Evolutionary conservation across 64 coral and sea anemone species (phyloP).

Genomic region (Porites lutea): DNA sequence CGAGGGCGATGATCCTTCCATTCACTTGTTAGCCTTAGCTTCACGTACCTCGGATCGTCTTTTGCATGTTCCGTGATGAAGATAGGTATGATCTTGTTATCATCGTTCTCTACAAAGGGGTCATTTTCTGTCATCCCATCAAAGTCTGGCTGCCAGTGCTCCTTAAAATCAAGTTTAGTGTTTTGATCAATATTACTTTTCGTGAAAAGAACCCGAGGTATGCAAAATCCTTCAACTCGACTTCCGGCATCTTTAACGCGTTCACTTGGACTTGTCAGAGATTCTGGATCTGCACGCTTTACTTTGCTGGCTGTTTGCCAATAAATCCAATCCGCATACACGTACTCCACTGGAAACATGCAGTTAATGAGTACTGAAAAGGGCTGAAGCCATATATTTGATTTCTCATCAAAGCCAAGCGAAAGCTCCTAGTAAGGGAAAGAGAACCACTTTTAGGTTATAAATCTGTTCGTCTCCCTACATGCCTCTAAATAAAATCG

Average conservation of each 20-base stretch:
- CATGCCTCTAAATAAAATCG: too few species aligned
- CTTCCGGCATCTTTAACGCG: constrained; percentile 55
- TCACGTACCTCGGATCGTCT: constrained; percentile 77
- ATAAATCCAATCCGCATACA: constrained; percentile 66
- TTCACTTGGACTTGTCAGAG: background rate
- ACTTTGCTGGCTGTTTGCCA: constrained; percentile 3
- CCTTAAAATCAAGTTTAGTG: background rate
- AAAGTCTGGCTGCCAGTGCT: constrained; percentile 69
- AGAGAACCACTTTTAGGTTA: too few species aligned
- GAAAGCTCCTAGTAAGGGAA: background rate
- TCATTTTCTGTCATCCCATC: constrained; percentile 41
- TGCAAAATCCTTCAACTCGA: constrained; percentile 82
- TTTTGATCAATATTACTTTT: constrained; percentile 10
- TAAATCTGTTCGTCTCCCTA: too few species aligned
- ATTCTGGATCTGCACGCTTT: constrained; percentile 7
- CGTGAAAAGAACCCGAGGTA: constrained; percentile 49
- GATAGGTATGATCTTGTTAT: constrained; percentile 43
- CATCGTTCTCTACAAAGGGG: constrained; percentile 28
- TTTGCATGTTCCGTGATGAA: constrained; percentile 69
- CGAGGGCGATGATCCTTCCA: constrained; percentile 66
- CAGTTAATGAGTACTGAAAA: constrained; percentile 60
- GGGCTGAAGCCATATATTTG: constrained; percentile 49
- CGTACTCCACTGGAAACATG: constrained; percentile 70
- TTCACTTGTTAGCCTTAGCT: constrained; percentile 65
- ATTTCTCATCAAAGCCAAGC: constrained; percentile 45